phyloP scores from a whole-genome alignment of 2,113 vertebrate genomes.

The Peromyscus californicus region DNA sequence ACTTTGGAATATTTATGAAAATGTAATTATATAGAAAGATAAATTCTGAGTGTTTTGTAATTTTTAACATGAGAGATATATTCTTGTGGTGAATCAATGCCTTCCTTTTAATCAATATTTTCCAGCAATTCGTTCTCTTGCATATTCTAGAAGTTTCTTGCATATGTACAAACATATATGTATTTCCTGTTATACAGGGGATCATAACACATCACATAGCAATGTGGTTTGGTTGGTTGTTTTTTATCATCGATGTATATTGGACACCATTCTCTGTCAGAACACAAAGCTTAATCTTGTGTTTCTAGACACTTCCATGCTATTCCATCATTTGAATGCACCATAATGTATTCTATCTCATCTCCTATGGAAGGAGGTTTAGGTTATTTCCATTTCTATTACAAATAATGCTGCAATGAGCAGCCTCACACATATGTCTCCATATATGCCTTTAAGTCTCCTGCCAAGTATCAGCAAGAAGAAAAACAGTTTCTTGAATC shows the following conservation, averaged over 20 bases:
- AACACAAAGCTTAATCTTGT: neutral
- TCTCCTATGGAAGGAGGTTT: conserved; percentile 54
- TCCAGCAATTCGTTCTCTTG: conserved; percentile 51
- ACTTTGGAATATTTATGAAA: conserved; percentile 7
- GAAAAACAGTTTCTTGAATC: conserved; percentile 77
- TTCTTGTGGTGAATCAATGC: conserved; percentile 7
- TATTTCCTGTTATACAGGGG: neutral
- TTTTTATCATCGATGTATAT: neutral
- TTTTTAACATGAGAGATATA: neutral
- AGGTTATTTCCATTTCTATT: conserved; percentile 63
- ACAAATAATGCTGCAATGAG: conserved; percentile 74
- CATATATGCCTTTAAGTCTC: conserved; percentile 56
- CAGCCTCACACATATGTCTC: conserved; percentile 64
- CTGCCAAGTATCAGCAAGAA: conserved; percentile 78
- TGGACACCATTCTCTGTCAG: conserved; percentile 22
- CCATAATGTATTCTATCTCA: conserved; percentile 19
- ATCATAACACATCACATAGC: conserved; percentile 8
- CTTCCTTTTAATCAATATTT: conserved; percentile 33
- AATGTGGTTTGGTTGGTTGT: neutral
- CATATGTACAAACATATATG: conserved; percentile 12
- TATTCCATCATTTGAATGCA: neutral
- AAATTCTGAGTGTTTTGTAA: conserved; percentile 4
- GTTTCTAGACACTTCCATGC: conserved; percentile 60
- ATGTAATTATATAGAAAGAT: conserved; percentile 32
- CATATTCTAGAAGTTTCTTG: conserved; percentile 40